Base-by-base conservation (phyloP, 2,797 vertebrate genomes). In the Novumbra hubbsi region DNA sequence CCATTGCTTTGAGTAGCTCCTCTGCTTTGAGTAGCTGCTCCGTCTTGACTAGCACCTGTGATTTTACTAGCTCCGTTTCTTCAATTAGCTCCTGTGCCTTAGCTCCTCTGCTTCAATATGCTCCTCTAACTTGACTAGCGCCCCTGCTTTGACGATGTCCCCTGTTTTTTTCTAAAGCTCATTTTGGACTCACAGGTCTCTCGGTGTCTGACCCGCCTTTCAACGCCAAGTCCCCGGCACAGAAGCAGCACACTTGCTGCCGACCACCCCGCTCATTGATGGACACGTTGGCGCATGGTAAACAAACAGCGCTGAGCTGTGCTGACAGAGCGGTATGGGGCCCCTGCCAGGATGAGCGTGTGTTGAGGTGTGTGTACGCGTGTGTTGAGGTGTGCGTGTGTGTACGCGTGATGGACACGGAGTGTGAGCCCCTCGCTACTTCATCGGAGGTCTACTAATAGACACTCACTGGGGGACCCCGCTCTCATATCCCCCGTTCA, bases 271-370 rank as follows among this genome's bases (percentile, higher is more conserved):
- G 17, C 32, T n/a, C 45, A 30, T 67, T 76, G 81, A 85, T 76
- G 65, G 75, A 76, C 73, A 76, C 50, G 67, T 63, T 65, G 79
- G 77, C 76, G 76, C 73, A 70, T 69, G 28, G 74, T 76, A 80
- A 83, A 78, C 79, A 85, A 83, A 83, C 79, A 78, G 73, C n/a
- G 24, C 57, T 71, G 77, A 70, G 60, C 45, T 12, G 67, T 4
- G 79, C 71, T 73, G 76, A 79, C 70, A 67, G 57, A 74, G 24
- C 19, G 50, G 45, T 32, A 69, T 48, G 69, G 71, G 65, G 60
- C 69, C 34, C 14, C 68, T 79, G 76, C 78, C 77, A 76, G 32
- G 16, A 55, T 67, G 71, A 67, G 45, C 41, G 17, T 30, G 24
- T n/a, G 34, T 7, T 9, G 28, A 30, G 62, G 2, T 60, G 15